Percentiles rank a stretch among this genome's conserved stretches.
Evolutionary conservation across 2,113 vertebrate genomes (phyloP).

Genomic region (Hippopotamus amphibius): DNA sequence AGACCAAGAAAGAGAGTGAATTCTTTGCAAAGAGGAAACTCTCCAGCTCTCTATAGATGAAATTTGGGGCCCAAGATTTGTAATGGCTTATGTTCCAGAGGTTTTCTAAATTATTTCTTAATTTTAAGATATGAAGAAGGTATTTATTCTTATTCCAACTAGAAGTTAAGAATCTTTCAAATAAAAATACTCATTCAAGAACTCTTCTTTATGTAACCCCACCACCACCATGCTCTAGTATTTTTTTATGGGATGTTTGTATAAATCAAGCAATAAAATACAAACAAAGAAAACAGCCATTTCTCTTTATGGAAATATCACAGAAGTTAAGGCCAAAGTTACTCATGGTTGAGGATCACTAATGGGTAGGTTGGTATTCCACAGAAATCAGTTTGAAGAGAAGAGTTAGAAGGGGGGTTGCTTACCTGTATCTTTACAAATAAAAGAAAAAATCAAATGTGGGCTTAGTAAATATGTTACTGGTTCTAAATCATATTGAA

Average conservation of each 20-base stretch:
- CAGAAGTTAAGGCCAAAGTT: neutral
- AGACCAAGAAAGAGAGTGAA: neutral
- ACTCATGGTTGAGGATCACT: neutral
- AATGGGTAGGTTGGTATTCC: neutral
- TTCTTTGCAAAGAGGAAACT: neutral
- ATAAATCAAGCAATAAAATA: neutral
- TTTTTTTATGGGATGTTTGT: neutral
- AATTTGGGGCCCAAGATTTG: neutral
- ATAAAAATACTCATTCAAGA: neutral
- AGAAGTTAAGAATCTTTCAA: constrained; percentile 22
- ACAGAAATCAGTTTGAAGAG: neutral
- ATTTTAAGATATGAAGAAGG: neutral
- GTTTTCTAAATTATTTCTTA: constrained; percentile 24
- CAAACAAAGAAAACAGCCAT: neutral
- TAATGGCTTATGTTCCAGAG: neutral
- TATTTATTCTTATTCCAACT: neutral
- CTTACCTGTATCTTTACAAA: neutral
- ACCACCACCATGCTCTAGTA: neutral
- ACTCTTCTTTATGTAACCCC: neutral
- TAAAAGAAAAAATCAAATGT: neutral
- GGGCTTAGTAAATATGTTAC: neutral
- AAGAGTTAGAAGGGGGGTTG: neutral
- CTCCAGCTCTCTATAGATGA: neutral
- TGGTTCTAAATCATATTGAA: neutral
- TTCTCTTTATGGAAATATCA: neutral